Evolutionary conservation across 1,140 invertebrate species (phyloP).

Genomic region (Orius laevigatus): DNA sequence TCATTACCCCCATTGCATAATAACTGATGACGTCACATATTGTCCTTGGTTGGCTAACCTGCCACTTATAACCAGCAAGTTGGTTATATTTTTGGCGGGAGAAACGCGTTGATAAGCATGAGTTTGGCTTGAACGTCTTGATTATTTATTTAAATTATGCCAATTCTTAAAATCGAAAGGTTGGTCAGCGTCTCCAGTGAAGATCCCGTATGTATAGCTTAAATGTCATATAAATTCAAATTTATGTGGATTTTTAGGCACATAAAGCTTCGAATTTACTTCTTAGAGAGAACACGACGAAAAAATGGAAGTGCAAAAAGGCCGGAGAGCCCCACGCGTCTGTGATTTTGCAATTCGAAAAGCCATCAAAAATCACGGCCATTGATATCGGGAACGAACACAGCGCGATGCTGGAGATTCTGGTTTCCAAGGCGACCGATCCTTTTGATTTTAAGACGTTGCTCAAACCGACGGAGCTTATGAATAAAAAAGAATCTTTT

Average conservation of each 20-base stretch:
- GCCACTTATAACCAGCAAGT: too few relatives aligned
- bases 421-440: constrained; percentile 46
- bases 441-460: constrained; percentile 51
- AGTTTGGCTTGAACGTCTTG: too few relatives aligned
- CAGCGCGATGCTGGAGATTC: constrained; percentile 67
- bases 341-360: constrained; percentile 60
- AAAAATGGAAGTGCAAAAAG: constrained; percentile 58
- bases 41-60: too few relatives aligned
- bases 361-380: constrained; percentile 44
- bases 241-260: constrained; percentile 34
- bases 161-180: constrained; percentile 16
- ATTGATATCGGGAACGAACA: constrained; percentile 74
- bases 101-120: too few relatives aligned
- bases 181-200: constrained; percentile 22
- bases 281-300: constrained; percentile 31
- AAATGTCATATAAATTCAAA: background rate
- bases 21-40: too few relatives aligned
- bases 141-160: constrained; percentile 4
- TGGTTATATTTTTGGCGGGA: too few relatives aligned
- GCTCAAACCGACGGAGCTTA: constrained; percentile 63
- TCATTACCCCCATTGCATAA: too few relatives aligned
- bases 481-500: constrained; percentile 57
- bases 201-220: constrained; percentile 19
- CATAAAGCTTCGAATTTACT: constrained; percentile 56
- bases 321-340: constrained; percentile 51